These are phyloP conservation scores for Zaprionus tsacasi DNA, from an alignment of 1,140 invertebrate genomes.

Conservation along the genomic window DNA sequence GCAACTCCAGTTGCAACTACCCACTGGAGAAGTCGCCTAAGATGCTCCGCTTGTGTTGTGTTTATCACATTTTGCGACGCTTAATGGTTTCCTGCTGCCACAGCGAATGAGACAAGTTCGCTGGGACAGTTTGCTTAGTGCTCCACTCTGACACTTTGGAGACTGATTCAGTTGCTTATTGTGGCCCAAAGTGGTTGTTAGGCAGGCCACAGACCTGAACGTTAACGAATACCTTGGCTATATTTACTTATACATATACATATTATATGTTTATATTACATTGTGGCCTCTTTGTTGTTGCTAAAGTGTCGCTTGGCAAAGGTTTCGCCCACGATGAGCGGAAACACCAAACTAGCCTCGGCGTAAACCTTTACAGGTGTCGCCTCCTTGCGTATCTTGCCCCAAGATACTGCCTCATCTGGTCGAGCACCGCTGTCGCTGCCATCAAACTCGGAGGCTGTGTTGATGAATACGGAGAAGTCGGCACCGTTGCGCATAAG, in stretches of 20 bases:
- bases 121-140: conserved; percentile 43
- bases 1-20: conserved; percentile 18
- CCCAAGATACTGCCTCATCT: conserved; percentile 99
- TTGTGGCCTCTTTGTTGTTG: conserved; percentile 40
- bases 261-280: conserved; percentile 18
- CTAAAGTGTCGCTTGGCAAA: conserved; percentile 89
- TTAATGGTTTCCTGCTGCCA: conserved; percentile 52
- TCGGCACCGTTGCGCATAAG: conserved; percentile 99
- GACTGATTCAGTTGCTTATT: conserved; percentile 30
- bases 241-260: conserved; percentile 24
- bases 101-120: background rate
- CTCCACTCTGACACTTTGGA: conserved; percentile 47
- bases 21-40: conserved; percentile 37
- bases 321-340: conserved; percentile 97
- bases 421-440: conserved; percentile 98
- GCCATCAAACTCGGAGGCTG: conserved; percentile 98
- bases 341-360: conserved; percentile 98
- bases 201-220: conserved; percentile 7
- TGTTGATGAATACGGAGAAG: conserved; percentile 98
- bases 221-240: conserved; percentile 34
- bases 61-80: conserved; percentile 63
- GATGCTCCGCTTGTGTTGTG: conserved; percentile 52
- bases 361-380: conserved; percentile 98
- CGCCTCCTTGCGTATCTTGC: conserved; percentile 96
- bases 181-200: conserved; percentile 35